These are phyloP conservation scores for Pseudorhombus dupliciocellatus DNA, from an alignment of 2,113 vertebrate species.

Conservation along the genomic window DNA sequence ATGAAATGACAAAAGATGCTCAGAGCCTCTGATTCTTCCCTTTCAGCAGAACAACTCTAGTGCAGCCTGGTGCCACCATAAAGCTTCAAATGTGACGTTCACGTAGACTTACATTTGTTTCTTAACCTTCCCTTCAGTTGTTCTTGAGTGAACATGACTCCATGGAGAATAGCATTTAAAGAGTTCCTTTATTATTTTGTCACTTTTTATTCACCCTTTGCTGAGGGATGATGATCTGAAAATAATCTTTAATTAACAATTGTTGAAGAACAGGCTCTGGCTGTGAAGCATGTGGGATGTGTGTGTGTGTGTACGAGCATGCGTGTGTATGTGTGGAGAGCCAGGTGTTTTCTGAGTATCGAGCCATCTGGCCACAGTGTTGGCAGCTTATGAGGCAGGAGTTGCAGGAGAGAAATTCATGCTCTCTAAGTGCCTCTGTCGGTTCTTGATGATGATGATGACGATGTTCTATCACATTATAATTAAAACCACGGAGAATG, in stretches of 20 bases:
- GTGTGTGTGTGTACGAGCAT: neutral
- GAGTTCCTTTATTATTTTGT: too few relatives aligned
- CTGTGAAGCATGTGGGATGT: neutral
- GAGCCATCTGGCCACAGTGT: conserved; percentile 75
- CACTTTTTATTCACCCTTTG: too few relatives aligned
- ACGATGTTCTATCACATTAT: conserved; percentile 45
- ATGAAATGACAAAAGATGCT: too few relatives aligned
- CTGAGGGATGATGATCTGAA: conserved; percentile 11
- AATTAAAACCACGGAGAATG: conserved; percentile 2
- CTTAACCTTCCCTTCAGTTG: too few relatives aligned
- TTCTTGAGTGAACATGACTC: neutral
- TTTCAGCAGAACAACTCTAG: too few relatives aligned
- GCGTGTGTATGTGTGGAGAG: conserved; percentile 41
- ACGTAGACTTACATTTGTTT: too few relatives aligned
- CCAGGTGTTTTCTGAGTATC: conserved; percentile 76
- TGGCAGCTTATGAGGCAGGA: conserved; percentile 76
- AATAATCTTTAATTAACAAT: conserved; percentile 1
- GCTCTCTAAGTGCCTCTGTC: conserved; percentile 51
- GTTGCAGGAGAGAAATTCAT: conserved; percentile 63
- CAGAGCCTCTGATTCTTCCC: too few relatives aligned
- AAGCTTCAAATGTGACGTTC: too few relatives aligned
- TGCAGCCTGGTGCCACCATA: too few relatives aligned
- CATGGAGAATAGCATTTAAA: too few relatives aligned
- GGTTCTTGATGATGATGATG: conserved; percentile 38
- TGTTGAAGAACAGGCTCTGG: neutral